Evolutionary conservation across 2,113 vertebrate species (phyloP), one percentile per base, ranked within the genome.

Genomic region (Prolemur simus): DNA sequence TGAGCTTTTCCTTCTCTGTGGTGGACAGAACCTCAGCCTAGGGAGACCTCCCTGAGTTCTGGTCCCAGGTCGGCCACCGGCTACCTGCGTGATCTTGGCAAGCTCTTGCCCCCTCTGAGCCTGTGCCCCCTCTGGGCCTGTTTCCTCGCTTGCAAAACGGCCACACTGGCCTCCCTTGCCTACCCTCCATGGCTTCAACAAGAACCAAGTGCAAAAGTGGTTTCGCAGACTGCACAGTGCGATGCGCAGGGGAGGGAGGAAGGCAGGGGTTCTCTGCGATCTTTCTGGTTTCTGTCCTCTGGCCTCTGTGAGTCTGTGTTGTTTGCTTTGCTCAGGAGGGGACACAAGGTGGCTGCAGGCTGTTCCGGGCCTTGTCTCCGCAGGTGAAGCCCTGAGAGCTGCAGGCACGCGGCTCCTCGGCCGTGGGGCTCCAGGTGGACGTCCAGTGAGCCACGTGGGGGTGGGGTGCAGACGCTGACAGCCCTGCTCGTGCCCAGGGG

Each of bases 131-230:
- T 29, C 45, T 20, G 15, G 32, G 64, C 56, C 85, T 84, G 80
- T 94, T 93, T 96, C 25, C 23, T 84, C 64, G 47, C 42, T 84
- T 94, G 74, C 56, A 84, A 93, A 89, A 84, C 71, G 42, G 12
- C 13, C 29, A 14, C 25, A 52, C 20, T 25, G 15, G 4, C 21
- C 21, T 56, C 45, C 39, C 34, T 87, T 27, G 10, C 58, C 34
- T 68, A 14, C 56, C 11, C 60, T 27, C 29, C 27, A 42, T 14
- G 29, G 42, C 6, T 73, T 87, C 23, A 23, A 14, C 34, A 34
- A 80, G 20, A 60, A 21, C 78, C 86, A 89, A 60, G 20, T 27
- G 60, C 11, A 87, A 54, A 77, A 21, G 39, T 60, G 21, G 29
- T 25, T 87, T 87, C 74, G 25, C 27, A 60, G 86, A 64, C 32